Conservation (phyloP, 2,113 vertebrate species). For the Chionis minor region DNA sequence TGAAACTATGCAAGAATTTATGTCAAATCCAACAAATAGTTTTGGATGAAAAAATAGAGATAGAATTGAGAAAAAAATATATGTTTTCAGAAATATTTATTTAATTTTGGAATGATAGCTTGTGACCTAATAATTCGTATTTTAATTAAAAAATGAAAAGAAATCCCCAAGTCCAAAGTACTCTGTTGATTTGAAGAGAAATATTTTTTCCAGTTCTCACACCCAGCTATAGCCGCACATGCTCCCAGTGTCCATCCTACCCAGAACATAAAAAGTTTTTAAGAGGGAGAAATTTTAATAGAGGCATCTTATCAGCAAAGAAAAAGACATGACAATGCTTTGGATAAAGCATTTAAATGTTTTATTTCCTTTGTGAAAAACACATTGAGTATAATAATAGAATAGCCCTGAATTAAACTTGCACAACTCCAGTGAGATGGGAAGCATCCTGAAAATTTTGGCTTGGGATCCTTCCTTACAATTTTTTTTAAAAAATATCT, state of each 20-base stretch:
- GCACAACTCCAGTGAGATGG: background rate
- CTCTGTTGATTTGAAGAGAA: background rate
- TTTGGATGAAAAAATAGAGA: background rate
- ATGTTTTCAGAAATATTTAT: background rate
- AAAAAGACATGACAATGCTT: background rate
- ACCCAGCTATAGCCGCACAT: background rate
- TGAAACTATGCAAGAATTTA: background rate
- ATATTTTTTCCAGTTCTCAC: background rate
- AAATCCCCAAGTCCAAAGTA: background rate
- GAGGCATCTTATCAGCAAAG: background rate
- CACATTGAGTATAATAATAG: background rate
- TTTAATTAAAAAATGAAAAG: background rate
- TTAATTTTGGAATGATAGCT: background rate
- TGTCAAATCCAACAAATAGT: background rate
- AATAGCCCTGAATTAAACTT: background rate
- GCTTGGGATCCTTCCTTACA: background rate
- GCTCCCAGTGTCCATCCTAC: background rate
- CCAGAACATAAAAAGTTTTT: background rate
- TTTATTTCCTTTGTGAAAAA: background rate
- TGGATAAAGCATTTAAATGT: background rate
- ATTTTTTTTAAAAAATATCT: background rate
- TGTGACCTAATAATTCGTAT: background rate
- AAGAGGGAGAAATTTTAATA: background rate
- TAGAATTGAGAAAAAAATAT: background rate
- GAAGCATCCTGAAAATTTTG: background rate